A percentile compares a stretch with the other conserved stretches of the same genome.
These are phyloP conservation scores for Drosophila gunungcola DNA, from an alignment of 1,140 invertebrate species.

Conservation along the genomic window DNA sequence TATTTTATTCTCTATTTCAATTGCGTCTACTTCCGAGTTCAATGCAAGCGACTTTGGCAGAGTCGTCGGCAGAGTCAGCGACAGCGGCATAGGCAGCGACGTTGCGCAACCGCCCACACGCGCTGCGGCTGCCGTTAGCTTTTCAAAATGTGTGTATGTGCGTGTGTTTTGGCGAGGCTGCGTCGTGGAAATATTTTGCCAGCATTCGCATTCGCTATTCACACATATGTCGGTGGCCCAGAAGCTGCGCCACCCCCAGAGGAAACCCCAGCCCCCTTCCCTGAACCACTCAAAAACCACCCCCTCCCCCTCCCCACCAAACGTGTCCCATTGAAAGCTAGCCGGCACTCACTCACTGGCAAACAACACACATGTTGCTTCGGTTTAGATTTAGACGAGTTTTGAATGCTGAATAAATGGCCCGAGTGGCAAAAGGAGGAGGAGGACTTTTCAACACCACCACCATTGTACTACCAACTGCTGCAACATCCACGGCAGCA, in stretches of 20 bases:
- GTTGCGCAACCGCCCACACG: constrained; percentile 79
- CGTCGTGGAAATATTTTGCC: constrained; percentile 78
- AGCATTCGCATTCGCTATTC: constrained; percentile 62
- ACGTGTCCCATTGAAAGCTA: constrained; percentile 67
- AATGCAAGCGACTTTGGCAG: constrained; percentile 56
- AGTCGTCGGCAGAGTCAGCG: constrained; percentile 23
- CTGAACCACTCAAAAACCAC: constrained; percentile 2
- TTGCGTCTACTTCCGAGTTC: constrained; percentile 81
- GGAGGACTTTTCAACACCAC: constrained; percentile 6
- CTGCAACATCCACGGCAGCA: constrained; percentile 20
- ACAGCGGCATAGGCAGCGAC: constrained; percentile 32
- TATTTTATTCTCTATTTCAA: constrained; percentile 76
- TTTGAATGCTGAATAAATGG: constrained; percentile 59
- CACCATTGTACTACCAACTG: constrained; percentile 7
- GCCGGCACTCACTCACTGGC: constrained; percentile 64
- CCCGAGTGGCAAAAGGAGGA: constrained; percentile 12
- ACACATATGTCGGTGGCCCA: constrained; percentile 37
- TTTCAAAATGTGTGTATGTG: constrained; percentile 33
- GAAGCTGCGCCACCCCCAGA: constrained; percentile 45
- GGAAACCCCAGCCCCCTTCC: constrained; percentile 6
- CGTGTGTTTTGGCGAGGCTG: constrained; percentile 48
- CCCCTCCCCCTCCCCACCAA: constrained; percentile 13
- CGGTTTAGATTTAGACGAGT: constrained; percentile 80
- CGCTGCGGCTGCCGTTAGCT: constrained; percentile 34
- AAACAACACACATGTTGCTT: constrained; percentile 80